Percentiles rank a stretch among this genome's conserved stretches.
These are phyloP conservation scores for Dryas iulia DNA, from an alignment of 1,140 invertebrate genomes.

Conservation along the genomic window DNA sequence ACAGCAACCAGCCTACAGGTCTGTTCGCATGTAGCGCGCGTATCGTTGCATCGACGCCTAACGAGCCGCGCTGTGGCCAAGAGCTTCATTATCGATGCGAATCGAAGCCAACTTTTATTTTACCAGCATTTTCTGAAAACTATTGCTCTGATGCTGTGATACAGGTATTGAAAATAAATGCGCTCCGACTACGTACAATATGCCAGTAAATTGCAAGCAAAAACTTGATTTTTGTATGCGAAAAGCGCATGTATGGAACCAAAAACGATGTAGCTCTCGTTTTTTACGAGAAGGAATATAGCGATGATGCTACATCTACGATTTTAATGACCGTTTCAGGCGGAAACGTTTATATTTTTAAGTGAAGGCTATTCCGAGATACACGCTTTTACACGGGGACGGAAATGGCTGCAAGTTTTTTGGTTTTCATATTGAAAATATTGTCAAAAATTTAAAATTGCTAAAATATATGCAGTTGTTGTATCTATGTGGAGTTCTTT, in stretches of 20 bases:
- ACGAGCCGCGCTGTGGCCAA: conserved; percentile 17
- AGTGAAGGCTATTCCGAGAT: background rate
- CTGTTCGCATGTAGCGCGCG: background rate
- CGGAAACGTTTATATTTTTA: conserved; percentile 1
- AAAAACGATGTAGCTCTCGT: background rate
- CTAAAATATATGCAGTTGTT: too few relatives aligned
- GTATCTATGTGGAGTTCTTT: too few relatives aligned
- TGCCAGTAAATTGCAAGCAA: background rate
- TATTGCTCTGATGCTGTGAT: background rate
- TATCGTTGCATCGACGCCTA: background rate
- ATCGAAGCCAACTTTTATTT: conserved; percentile 19
- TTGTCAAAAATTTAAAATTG: too few relatives aligned
- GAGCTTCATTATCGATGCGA: conserved; percentile 18
- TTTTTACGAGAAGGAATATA: background rate
- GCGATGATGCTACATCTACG: background rate
- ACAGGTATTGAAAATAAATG: conserved; percentile 5
- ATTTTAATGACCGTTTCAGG: background rate
- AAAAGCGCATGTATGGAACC: background rate
- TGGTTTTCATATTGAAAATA: background rate
- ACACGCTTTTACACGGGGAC: background rate
- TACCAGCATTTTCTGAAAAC: conserved; percentile 8
- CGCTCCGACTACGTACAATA: background rate
- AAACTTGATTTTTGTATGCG: background rate
- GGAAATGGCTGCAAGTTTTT: background rate
- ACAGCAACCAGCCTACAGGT: background rate